These are phyloP conservation scores for Pygoscelis adeliae DNA, from an alignment of 2,113 vertebrate genomes.

Conservation along the genomic window DNA sequence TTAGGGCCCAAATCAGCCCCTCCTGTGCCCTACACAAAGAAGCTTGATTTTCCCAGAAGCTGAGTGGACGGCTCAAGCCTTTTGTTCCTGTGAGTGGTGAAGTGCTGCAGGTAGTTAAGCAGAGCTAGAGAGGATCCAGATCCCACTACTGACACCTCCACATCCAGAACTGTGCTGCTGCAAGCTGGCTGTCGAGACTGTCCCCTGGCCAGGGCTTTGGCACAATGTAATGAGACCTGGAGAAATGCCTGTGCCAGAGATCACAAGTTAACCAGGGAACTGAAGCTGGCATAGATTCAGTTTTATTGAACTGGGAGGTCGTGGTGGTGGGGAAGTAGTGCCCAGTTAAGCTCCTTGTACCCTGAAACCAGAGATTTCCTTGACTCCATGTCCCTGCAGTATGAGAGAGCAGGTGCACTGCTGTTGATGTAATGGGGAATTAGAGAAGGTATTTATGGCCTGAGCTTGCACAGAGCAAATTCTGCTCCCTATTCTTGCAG, in stretches of 20 bases:
- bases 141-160: background rate
- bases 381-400: background rate
- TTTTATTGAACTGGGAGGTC: background rate
- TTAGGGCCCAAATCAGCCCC: background rate
- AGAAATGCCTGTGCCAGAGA: background rate
- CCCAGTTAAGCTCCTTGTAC: background rate
- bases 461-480: background rate
- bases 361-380: constrained; percentile 34
- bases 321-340: background rate
- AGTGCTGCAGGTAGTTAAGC: background rate
- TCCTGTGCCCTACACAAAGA: accelerated
- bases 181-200: background rate
- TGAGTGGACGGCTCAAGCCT: background rate
- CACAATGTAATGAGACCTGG: accelerated
- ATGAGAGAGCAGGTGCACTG: constrained; percentile 11
- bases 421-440: constrained; percentile 16
- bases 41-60: background rate
- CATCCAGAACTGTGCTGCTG: background rate
- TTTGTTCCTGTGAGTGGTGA: background rate
- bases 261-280: background rate
- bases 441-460: constrained; percentile 20
- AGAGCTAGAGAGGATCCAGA: background rate
- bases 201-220: background rate
- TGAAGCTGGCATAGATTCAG: background rate
- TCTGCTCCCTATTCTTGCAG: background rate